Base-by-base conservation (phyloP, 2,797 vertebrate genomes). In the Enteromius treurensis region DNA sequence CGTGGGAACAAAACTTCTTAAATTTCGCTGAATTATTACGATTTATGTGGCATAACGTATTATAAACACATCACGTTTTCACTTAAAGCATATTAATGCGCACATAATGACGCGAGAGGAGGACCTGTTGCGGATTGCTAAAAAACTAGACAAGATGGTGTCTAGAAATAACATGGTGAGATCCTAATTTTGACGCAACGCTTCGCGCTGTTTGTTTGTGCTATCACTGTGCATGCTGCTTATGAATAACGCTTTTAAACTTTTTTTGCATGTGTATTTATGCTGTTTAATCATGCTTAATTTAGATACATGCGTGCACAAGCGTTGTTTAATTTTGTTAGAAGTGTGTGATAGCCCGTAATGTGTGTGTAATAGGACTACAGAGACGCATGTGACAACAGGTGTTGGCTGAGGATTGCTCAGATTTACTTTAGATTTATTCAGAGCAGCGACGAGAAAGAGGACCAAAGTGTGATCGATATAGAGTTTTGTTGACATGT, bases 101-200 rank as follows among this genome's bases (percentile, higher is more conserved):
- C 91, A 86, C 83, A 95, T 64, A 77, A 96, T 99, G 98, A 95
- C 95, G 82, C 95, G 93, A 34, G 96, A 97, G 88, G 96, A 97
- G 89, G 97, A 98, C 86, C 94, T 99, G 88, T 93, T 95, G 87
- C 94, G 95, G 89, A 98, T 98, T 73, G 97, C 96, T 75, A 97
- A 96, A 90, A 97, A 96, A 87, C 88, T 99, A 94, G 97, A 98
- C 94, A 98, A 97, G 94, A 98, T 97, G 97, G 96, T 99, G 95
- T 96, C 96, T 92, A 94, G 95, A 93, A 97, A 96, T 92, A 96
- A 92, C 93, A 97, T 90, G 97, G 98, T 99, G 93, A 97, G 96
- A n/a, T 37, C 76, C 84, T 78, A 76, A 89, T 89, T 90, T 88
- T 91, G 91, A 91, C 91, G 88, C 88, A 86, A 55, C 42, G 82